Base-by-base conservation (phyloP, 2,888 invertebrate genomes). In the Scaptomyza flava region DNA sequence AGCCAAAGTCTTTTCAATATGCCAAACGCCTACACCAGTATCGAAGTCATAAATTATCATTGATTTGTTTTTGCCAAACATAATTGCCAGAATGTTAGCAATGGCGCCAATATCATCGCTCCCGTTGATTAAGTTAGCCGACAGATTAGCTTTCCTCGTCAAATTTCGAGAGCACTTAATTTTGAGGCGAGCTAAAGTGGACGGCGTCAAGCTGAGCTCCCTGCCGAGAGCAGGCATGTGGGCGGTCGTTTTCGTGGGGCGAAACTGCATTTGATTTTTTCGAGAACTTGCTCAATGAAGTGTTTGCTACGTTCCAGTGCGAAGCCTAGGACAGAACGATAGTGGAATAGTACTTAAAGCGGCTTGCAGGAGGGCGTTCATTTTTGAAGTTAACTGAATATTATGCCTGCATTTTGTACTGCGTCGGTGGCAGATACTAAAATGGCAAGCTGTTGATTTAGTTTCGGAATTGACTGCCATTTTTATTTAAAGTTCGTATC, bases 391-490 rank as follows among this genome's bases (percentile, higher is more conserved):
- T 68, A 58, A 30, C 52, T 41, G 59, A 65, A 58, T 45, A 57
- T 23, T 63, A 61, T 36, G 23, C 38, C 36, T 61, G 67, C 67
- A 68, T 79, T 85, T 76, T 71, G 31, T 62, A 57, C 50, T 47
- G 42, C 50, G 59, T 43, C 38, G 48, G 53, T 52, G 34, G 54
- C 17, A 53, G 53, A 42, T 47, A 64, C 62, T 51, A 62, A 68
- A 72, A 75, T 74, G 87, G 73, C 82, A 83, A 85, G 74, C 88
- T 87, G 88, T 85, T 87, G 82, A 87, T 82, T 74, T 69, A 61
- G 68, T 43, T 45, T 68, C 54, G 63, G 48, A 76, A 71, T 78
- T 81, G 81, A 65, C 79, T 73, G 79, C 79, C 79, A 78, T 78
- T 66, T 66, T 23, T 7, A 3, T 52, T 51, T 36, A 69, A 38